Evolutionary conservation across 1,140 invertebrate species (phyloP).

Genomic region (Drosophila auraria): DNA sequence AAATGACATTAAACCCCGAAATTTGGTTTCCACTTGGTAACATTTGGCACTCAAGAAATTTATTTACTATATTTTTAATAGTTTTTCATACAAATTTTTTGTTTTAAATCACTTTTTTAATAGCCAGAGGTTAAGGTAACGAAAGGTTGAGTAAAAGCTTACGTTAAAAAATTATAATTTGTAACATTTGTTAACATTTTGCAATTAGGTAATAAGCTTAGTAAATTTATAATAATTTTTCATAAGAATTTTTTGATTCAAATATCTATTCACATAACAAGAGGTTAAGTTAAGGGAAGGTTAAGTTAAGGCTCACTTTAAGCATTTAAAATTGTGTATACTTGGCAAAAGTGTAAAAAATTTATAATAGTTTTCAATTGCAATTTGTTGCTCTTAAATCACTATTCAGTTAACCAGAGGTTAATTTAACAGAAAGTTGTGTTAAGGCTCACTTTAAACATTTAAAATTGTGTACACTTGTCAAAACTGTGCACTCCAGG

Average conservation of each 20-base stretch:
- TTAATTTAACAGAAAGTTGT: not conserved
- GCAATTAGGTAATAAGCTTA: too few relatives aligned
- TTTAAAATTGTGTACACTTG: not conserved
- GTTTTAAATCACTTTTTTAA: not conserved
- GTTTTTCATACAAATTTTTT: too few relatives aligned
- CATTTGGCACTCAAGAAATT: conserved; percentile 10
- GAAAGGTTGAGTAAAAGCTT: not conserved
- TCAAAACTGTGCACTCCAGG: not conserved
- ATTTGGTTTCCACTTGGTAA: conserved; percentile 21
- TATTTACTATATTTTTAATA: not conserved
- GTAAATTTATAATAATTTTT: too few relatives aligned
- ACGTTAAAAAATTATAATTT: too few relatives aligned
- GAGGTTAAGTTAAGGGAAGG: too few relatives aligned
- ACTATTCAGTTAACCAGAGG: not conserved
- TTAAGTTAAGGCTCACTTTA: too few relatives aligned
- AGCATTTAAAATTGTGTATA: too few relatives aligned
- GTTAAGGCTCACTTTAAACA: not conserved
- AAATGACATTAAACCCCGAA: conserved; percentile 20
- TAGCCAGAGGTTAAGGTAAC: not conserved
- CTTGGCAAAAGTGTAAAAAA: too few relatives aligned
- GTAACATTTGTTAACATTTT: too few relatives aligned
- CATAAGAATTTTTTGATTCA: too few relatives aligned
- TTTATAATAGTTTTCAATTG: not conserved
- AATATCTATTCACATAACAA: too few relatives aligned
- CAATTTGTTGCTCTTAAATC: not conserved